These are phyloP conservation scores for Lasioglossum lativentre DNA, from an alignment of 2,888 invertebrate genomes.

Conservation along the genomic window DNA sequence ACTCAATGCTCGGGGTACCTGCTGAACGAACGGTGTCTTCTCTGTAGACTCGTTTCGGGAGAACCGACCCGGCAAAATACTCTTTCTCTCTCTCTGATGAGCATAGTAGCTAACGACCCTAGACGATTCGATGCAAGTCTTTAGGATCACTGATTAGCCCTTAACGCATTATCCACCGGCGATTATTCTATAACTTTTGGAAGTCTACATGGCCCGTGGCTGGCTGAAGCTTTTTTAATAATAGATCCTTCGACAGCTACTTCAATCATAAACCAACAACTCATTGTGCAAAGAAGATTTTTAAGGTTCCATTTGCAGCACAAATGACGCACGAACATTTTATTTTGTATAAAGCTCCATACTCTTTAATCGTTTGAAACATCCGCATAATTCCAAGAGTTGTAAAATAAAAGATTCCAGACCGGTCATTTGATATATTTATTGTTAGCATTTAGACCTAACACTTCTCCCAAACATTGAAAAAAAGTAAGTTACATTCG, in stretches of 20 bases:
- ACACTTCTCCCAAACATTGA: neutral
- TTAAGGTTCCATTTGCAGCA: neutral
- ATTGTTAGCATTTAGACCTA: neutral
- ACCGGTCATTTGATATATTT: neutral
- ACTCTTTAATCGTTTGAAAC: no score
- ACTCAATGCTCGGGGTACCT: conserved; percentile 3
- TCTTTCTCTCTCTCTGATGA: neutral
- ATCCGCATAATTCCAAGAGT: no score
- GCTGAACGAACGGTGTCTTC: neutral
- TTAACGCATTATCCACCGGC: neutral
- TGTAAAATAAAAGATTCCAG: no score
- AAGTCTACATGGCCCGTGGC: no score
- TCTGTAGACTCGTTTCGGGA: neutral
- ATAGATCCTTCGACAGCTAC: neutral
- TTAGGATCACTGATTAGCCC: neutral
- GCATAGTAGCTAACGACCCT: neutral
- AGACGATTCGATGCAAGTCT: neutral
- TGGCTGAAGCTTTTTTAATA: no score
- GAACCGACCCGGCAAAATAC: neutral
- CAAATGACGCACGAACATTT: no score
- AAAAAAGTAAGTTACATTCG: neutral
- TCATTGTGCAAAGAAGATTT: neutral
- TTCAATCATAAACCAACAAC: neutral
- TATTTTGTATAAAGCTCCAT: no score
- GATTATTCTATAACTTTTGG: no score